Evolutionary conservation across 2,113 vertebrate species (phyloP).

Genomic region (Oceanites oceanicus): DNA sequence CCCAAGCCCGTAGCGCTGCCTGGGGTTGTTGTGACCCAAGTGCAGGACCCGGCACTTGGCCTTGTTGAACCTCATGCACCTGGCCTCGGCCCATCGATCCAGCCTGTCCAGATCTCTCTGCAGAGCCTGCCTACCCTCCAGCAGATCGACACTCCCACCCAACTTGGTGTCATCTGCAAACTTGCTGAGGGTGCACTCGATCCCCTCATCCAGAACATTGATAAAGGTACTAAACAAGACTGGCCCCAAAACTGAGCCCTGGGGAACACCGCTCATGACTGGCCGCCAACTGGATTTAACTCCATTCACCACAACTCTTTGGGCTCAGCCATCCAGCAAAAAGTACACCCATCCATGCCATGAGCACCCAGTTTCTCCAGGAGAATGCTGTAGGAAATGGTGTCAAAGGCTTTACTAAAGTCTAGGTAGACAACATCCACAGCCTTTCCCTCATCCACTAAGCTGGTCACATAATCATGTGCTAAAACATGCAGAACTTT

Average conservation of each 20-base stretch:
- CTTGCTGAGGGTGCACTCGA: neutral
- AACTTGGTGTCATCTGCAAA: neutral
- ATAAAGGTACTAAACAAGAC: neutral
- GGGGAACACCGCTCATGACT: neutral
- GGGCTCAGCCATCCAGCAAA: neutral
- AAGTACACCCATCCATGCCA: neutral
- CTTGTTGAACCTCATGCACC: fast-evolving
- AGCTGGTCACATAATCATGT: neutral
- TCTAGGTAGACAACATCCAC: neutral
- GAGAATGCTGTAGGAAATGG: neutral
- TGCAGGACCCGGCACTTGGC: fast-evolving
- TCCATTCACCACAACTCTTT: neutral
- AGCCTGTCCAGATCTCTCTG: too few species aligned
- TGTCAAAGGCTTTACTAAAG: neutral
- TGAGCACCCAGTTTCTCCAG: neutral
- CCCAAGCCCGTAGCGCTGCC: neutral
- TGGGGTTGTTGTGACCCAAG: neutral
- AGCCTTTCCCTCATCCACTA: neutral
- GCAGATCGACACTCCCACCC: neutral
- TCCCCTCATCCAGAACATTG: neutral
- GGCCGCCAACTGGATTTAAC: neutral
- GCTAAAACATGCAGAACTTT: neutral
- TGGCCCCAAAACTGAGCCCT: neutral
- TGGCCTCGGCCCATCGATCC: neutral
- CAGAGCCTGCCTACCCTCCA: neutral